Evolutionary conservation across 30 jellyfish, hydroid and myxozoan genomes (phyloP), one percentile per base, ranked within the genome.

Genomic region (Mastigias papua): DNA sequence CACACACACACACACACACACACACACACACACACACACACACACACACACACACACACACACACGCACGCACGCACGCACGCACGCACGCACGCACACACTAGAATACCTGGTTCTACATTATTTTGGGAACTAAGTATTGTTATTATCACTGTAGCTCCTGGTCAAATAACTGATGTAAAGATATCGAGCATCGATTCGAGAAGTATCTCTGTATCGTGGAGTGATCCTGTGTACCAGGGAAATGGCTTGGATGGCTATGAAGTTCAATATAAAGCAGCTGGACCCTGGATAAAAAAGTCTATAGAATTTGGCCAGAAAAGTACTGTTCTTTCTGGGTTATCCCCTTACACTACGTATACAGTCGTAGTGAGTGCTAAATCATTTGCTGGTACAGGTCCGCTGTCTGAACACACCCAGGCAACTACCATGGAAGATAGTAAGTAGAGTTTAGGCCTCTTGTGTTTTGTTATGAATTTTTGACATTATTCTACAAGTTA

Each of bases 241-340:
- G 99, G 99, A 25, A 89, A 68, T 61, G 98, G 98, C 2, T 71
- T 95, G 50, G 95, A 85, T 73, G 99, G 97, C 51, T 84, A 90
- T 66, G 93, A 86, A 71, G 87, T 95, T 22, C 70, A 60, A 2
- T 89, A 81, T 79, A 75, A 83, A 37, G 48, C 93, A 31, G 48
- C 25, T 2, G n/a, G 67, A 1, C 73, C 75, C 26, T 20, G 50
- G 5, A 16, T 21, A 35, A 80, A 63, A 37, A 60, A 27, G 81
- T 32, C 81, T 25, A 78, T 74, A 0, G 97, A 89, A 34, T 75
- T 79, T 42, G 91, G 89, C 32, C 42, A 74, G 0, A 86, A 69
- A 37, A 58, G 60, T n/a, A 64, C 25, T 1, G 89, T 58, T 27
- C 62, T 95, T 19, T 75, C 89, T 10, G 82, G 86, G 2, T 80